Evolutionary conservation across 2,113 vertebrate species (phyloP).

Genomic region (Cinclus mexicanus): DNA sequence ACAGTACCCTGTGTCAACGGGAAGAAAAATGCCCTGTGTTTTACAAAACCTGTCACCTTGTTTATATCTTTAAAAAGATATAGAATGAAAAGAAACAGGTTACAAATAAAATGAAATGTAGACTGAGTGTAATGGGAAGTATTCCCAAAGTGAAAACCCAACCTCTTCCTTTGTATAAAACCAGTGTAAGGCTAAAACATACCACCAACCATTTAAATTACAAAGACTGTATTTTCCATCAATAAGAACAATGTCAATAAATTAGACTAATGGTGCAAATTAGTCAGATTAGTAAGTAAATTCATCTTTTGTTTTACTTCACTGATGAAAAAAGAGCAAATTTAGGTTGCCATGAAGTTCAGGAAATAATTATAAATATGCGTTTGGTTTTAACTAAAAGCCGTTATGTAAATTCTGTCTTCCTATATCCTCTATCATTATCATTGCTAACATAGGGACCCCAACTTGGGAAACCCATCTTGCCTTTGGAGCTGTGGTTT

Average conservation of each 20-base stretch:
- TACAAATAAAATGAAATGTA: neutral
- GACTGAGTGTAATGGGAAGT: neutral
- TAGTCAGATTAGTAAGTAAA: neutral
- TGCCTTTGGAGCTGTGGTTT: neutral
- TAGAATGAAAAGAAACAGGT: neutral
- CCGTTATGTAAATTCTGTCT: neutral
- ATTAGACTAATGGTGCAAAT: neutral
- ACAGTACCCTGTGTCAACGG: fast-evolving
- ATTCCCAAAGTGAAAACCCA: neutral
- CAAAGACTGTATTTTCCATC: neutral
- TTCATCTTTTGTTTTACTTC: neutral
- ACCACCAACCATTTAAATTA: neutral
- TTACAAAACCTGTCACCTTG: neutral
- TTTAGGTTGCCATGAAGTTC: neutral
- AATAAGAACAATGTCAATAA: neutral
- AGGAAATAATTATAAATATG: conserved; percentile 13
- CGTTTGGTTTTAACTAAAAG: conserved; percentile 25
- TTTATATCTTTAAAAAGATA: neutral
- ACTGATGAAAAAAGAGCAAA: neutral
- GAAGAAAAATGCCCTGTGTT: neutral
- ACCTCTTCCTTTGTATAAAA: neutral
- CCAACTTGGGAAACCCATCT: neutral
- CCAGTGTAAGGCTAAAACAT: neutral
- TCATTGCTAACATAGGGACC: neutral
- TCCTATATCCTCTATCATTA: neutral